Conservation (phyloP, 2,113 vertebrate genomes). For the Hemichromis elongatus region DNA sequence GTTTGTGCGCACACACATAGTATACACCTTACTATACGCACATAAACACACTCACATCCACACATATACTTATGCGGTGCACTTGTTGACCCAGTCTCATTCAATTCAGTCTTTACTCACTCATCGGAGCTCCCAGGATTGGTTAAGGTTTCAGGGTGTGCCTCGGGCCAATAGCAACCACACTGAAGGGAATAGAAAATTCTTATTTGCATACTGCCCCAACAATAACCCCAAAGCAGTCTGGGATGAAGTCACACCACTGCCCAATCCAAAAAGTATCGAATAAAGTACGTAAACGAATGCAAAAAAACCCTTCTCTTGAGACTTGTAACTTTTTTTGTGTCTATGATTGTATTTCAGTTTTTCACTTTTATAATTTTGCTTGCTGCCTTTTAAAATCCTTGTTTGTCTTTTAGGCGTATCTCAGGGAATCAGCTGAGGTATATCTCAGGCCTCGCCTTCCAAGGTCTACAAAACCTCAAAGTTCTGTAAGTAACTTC, state of each 20-base stretch:
- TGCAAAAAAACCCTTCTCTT: not conserved
- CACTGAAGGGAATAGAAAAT: conserved; percentile 45
- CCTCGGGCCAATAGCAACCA: conserved; percentile 47
- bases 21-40: not conserved
- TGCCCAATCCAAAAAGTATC: conserved; percentile 33
- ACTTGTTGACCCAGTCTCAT: conserved; percentile 51
- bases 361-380: not conserved
- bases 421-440: conserved; percentile 93
- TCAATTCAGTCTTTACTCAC: conserved; percentile 42
- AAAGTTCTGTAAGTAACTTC: conserved; percentile 89
- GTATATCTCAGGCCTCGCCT: conserved; percentile 81
- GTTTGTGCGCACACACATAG: not conserved
- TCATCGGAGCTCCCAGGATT: conserved; percentile 42
- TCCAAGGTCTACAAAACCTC: conserved; percentile 88
- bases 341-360: not conserved
- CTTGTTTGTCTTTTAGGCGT: conserved; percentile 72
- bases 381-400: not conserved
- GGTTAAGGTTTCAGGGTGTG: conserved; percentile 46
- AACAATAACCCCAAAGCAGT: conserved; percentile 48
- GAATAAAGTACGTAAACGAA: conserved; percentile 14
- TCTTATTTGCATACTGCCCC: conserved; percentile 61
- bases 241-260: conserved; percentile 47
- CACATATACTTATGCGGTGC: conserved; percentile 1
- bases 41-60: conserved; percentile 7
- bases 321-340: conserved; percentile 25